Percentiles rank a stretch among this genome's conserved stretches.
phyloP scores from a whole-genome alignment of 1,140 invertebrate genomes.

The Acyrthosiphon pisum region DNA sequence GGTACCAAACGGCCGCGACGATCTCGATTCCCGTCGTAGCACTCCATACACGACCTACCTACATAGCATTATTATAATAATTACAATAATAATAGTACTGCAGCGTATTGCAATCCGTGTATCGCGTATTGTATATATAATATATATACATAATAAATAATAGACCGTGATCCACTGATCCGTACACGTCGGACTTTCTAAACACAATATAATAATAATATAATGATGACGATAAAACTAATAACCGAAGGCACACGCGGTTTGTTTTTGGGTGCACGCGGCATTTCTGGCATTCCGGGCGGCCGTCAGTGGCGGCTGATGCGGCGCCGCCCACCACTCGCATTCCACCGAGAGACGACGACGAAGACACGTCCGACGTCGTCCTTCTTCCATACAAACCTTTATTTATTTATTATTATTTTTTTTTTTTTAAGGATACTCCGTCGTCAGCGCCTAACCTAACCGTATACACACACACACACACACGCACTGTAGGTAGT shows the following conservation, averaged over 20 bases:
- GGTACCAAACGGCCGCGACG: not conserved
- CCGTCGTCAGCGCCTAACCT: conserved; percentile 1
- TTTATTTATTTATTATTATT: conserved; percentile 39
- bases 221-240: conserved; percentile 20
- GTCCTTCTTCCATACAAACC: conserved; percentile 4
- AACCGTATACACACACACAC: not conserved
- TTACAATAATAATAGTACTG: not conserved
- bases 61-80: not conserved
- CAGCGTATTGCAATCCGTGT: not conserved
- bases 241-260: not conserved
- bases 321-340: conserved; percentile 54
- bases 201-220: conserved; percentile 1
- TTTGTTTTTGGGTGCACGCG: conserved; percentile 21
- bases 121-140: not conserved
- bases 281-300: conserved; percentile 53
- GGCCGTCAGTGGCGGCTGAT: conserved; percentile 32
- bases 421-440: conserved; percentile 43
- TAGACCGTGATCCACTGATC: not conserved
- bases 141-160: not conserved
- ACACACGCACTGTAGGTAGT: not conserved
- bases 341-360: conserved; percentile 49
- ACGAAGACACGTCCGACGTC: conserved; percentile 8
- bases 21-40: not conserved
- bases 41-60: not conserved
- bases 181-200: not conserved